Conservation (phyloP, 2,888 invertebrate species). For the Plagodis pulveraria region DNA sequence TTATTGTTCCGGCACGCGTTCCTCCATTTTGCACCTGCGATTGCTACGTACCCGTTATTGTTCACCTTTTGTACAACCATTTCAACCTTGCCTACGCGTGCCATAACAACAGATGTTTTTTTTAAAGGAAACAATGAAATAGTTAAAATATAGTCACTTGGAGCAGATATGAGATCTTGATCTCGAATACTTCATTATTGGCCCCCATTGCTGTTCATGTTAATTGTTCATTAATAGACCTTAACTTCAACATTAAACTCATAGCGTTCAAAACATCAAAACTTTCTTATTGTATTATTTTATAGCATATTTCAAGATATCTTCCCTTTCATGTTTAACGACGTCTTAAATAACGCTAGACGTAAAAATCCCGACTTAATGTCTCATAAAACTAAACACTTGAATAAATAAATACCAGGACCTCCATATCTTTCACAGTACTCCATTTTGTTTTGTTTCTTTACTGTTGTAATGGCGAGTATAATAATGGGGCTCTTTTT, state of each 20-base stretch:
- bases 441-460: constrained; percentile 42
- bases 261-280: constrained; percentile 14
- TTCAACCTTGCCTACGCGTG: constrained; percentile 39
- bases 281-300: constrained; percentile 32
- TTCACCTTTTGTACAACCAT: constrained; percentile 34
- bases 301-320: constrained; percentile 37
- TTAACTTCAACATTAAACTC: constrained; percentile 9
- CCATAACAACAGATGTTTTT: constrained; percentile 45
- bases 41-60: constrained; percentile 22
- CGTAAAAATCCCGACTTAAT: constrained; percentile 61
- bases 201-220: too few relatives aligned
- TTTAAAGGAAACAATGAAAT: constrained; percentile 39
- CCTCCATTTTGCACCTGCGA: constrained; percentile 35
- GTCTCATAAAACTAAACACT: constrained; percentile 66
- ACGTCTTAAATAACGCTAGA: constrained; percentile 59
- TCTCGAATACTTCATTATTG: too few relatives aligned
- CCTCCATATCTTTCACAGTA: constrained; percentile 43
- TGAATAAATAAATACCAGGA: constrained; percentile 58
- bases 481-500: constrained; percentile 32
- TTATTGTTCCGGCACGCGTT: constrained; percentile 24
- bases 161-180: too few relatives aligned
- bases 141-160: constrained; percentile 5
- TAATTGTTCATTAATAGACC: constrained; percentile 20
- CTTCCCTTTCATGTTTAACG: constrained; percentile 60
- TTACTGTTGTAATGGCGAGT: constrained; percentile 35